A percentile compares a stretch with the other conserved stretches of the same genome.
Evolutionary conservation across 2,113 vertebrate species (phyloP).

Genomic region (Microtus pennsylvanicus): DNA sequence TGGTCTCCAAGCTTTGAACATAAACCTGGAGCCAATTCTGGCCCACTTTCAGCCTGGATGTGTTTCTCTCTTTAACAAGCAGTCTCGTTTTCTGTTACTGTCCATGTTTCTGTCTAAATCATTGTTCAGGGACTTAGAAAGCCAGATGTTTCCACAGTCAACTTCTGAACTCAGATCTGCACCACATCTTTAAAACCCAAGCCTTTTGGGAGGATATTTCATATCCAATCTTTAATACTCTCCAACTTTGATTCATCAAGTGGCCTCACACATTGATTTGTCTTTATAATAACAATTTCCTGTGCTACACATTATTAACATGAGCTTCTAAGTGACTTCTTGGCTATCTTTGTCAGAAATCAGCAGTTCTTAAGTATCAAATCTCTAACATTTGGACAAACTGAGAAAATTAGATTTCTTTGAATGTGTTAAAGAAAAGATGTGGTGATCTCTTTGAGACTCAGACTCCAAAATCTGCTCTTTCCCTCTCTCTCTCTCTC

Average conservation of each 20-base stretch:
- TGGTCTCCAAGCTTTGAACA: background rate
- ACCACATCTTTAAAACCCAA: background rate
- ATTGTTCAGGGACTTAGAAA: background rate
- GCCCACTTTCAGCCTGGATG: background rate
- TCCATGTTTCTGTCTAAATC: background rate
- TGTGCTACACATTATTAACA: background rate
- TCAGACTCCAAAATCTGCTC: background rate
- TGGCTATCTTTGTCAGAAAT: background rate
- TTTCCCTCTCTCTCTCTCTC: too few relatives aligned
- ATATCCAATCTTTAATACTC: background rate
- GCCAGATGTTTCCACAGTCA: background rate
- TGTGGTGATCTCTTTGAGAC: background rate
- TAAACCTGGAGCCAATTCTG: background rate
- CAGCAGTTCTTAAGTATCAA: background rate
- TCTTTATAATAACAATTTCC: constrained; percentile 35
- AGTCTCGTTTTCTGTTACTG: background rate
- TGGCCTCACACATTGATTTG: background rate
- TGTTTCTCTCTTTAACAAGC: background rate
- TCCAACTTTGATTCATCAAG: background rate
- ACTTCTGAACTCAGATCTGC: background rate
- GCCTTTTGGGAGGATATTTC: background rate
- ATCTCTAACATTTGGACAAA: constrained; percentile 15
- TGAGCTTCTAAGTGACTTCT: background rate
- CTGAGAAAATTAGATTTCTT: background rate
- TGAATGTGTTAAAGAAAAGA: background rate